These are phyloP conservation scores for Hylaea fasciaria DNA, from an alignment of 2,888 invertebrate genomes.

Conservation along the genomic window DNA sequence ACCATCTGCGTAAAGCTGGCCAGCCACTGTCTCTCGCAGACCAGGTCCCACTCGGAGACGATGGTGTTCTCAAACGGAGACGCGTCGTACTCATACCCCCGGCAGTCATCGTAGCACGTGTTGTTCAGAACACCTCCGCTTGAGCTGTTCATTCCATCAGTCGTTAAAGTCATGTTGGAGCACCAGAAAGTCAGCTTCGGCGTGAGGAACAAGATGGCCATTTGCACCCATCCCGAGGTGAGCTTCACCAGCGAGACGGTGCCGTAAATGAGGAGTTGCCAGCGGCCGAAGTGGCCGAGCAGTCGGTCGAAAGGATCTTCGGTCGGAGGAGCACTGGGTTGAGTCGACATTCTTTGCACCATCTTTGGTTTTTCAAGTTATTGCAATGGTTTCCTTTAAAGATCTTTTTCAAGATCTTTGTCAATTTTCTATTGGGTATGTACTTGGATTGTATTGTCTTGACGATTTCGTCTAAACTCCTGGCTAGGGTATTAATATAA, in stretches of 20 bases:
- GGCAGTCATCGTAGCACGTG: constrained; percentile 83
- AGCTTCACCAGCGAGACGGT: constrained; percentile 89
- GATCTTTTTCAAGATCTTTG: no score
- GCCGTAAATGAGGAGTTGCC: constrained; percentile 88
- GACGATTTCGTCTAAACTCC: no score
- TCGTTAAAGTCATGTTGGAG: constrained; percentile 22
- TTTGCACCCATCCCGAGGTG: constrained; percentile 91
- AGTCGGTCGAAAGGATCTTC: constrained; percentile 69
- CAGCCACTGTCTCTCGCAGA: constrained; percentile 87
- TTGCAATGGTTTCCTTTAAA: no score
- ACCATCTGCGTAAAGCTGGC: constrained; percentile 89
- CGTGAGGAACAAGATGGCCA: constrained; percentile 89
- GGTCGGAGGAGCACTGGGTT: constrained; percentile 46
- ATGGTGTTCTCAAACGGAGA: constrained; percentile 88
- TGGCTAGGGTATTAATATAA: no score
- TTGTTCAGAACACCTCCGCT: constrained; percentile 34
- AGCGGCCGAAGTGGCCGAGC: constrained; percentile 85
- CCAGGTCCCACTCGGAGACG: constrained; percentile 89
- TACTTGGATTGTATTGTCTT: no score
- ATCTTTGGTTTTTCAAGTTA: constrained; percentile 47
- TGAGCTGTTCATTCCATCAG: constrained; percentile 53
- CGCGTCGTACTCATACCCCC: constrained; percentile 84
- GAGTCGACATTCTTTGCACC: constrained; percentile 55
- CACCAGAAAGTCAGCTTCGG: constrained; percentile 86
- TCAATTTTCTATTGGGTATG: no score